Percentiles rank a stretch among this genome's conserved stretches.
Conservation (phyloP, 2,888 invertebrate species). For the Meloe dianella region DNA sequence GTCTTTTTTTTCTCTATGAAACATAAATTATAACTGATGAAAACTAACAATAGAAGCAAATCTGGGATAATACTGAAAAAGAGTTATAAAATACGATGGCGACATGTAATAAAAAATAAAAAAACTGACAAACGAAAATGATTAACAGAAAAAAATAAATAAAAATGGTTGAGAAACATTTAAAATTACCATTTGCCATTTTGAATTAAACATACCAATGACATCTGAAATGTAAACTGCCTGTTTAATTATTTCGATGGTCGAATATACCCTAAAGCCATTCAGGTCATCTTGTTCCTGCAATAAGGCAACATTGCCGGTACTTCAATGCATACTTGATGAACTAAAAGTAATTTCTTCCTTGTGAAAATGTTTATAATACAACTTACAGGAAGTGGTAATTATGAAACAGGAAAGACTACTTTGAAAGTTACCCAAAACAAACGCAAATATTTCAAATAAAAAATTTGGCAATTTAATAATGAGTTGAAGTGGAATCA, state of each 20-base stretch:
- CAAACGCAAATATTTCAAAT: not conserved
- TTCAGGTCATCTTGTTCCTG: not conserved
- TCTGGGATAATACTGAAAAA: not conserved
- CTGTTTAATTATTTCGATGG: not conserved
- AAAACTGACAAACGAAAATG: not conserved
- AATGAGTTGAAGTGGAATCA: not conserved
- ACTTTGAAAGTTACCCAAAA: not conserved
- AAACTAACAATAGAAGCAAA: not conserved
- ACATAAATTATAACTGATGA: not conserved
- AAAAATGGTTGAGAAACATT: no score
- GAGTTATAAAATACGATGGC: no score
- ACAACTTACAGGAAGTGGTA: not conserved
- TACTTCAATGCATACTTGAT: constrained; percentile 3
- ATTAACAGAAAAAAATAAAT: no score
- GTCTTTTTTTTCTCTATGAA: not conserved
- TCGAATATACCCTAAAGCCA: not conserved
- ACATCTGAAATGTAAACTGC: constrained; percentile 1
- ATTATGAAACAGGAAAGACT: not conserved
- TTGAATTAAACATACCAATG: not conserved
- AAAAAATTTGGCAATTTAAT: not conserved
- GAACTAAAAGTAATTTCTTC: not conserved
- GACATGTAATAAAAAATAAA: not conserved
- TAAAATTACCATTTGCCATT: not conserved
- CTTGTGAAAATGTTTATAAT: not conserved
- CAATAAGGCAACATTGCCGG: constrained; percentile 1